Evolutionary conservation across 1,140 invertebrate genomes (phyloP).

Genomic region (Adelges cooleyi): DNA sequence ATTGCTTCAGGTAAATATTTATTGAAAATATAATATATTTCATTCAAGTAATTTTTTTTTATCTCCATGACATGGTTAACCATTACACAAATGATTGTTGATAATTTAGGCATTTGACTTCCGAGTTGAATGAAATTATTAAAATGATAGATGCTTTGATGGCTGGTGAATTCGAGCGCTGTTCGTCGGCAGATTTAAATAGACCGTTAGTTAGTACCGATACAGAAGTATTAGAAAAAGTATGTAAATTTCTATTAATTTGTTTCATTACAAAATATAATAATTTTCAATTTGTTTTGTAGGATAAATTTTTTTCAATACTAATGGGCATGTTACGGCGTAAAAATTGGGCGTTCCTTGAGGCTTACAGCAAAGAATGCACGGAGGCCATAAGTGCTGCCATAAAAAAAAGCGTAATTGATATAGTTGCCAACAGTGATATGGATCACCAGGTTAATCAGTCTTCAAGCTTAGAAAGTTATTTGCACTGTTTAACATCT

Average conservation of each 20-base stretch:
- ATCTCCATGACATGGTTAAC: too few relatives aligned
- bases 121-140: constrained; percentile 93
- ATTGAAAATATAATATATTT: not conserved
- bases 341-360: constrained; percentile 76
- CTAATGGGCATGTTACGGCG: constrained; percentile 77
- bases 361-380: constrained; percentile 78
- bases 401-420: constrained; percentile 77
- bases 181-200: constrained; percentile 84
- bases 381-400: constrained; percentile 76
- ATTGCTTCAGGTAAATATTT: constrained; percentile 62
- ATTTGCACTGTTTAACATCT: constrained; percentile 50
- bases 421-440: constrained; percentile 58
- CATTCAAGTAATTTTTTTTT: not conserved
- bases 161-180: constrained; percentile 84
- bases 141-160: constrained; percentile 95
- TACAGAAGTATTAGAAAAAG: constrained; percentile 51
- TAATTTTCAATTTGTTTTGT: constrained; percentile 31
- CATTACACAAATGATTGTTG: too few relatives aligned
- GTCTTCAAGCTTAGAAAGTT: constrained; percentile 44
- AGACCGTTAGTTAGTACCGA: constrained; percentile 58
- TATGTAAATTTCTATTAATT: not conserved
- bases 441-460: constrained; percentile 36
- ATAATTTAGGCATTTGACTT: constrained; percentile 88
- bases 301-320: constrained; percentile 78
- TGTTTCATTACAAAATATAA: not conserved